Evolutionary conservation across 2,797 vertebrate species (phyloP).

Genomic region (Pangasius macronema): DNA sequence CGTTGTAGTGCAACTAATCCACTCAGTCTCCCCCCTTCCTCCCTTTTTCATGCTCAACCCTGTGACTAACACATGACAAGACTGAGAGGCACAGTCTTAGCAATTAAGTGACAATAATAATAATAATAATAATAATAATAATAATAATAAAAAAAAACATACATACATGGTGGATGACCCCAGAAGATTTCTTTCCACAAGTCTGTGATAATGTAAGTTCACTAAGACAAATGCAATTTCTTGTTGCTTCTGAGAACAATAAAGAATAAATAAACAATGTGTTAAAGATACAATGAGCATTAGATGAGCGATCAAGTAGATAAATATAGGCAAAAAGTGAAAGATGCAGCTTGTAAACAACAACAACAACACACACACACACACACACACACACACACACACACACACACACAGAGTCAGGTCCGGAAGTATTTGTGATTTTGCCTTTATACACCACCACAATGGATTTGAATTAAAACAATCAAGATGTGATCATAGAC

Average conservation of each 20-base stretch:
- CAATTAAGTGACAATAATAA: not conserved
- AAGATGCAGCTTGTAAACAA: no score
- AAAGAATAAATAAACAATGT: not conserved
- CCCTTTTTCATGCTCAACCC: not conserved
- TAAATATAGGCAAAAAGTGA: no score
- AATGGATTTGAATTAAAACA: no score
- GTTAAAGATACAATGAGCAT: not conserved
- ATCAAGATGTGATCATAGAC: no score
- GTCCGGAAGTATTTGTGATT: no score
- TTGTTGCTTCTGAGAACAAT: conserved; percentile 62
- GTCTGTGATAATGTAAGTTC: conserved; percentile 83
- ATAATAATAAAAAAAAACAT: conserved; percentile 21
- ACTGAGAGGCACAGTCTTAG: not conserved
- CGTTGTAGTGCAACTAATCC: conserved; percentile 52
- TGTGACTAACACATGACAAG: not conserved
- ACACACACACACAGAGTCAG: no score
- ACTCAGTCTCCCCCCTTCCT: not conserved
- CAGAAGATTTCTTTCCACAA: conserved; percentile 84
- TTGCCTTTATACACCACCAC: no score
- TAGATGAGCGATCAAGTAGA: not conserved
- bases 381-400: no score
- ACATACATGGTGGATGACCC: conserved; percentile 79
- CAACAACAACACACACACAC: no score
- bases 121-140: conserved; percentile 3
- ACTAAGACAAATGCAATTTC: conserved; percentile 84